Conservation (phyloP, 2,113 vertebrate species). For the Hippocampus guttulatus region DNA sequence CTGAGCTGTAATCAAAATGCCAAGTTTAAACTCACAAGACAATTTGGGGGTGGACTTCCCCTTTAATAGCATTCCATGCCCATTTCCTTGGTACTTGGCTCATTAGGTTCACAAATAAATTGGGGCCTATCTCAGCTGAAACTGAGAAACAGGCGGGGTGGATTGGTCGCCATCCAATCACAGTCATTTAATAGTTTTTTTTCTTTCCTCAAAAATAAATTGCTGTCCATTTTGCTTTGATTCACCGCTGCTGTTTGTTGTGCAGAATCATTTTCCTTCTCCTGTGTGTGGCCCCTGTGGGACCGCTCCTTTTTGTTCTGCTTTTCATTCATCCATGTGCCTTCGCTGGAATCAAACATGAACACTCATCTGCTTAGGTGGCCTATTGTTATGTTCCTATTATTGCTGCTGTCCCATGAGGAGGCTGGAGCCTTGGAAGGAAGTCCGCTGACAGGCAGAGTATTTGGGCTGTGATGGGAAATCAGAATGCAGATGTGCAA, state of each 20-base stretch:
- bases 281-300: conserved; percentile 4
- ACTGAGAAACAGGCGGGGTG: too few species aligned
- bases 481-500: conserved; percentile 5
- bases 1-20: too few species aligned
- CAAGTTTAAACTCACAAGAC: too few species aligned
- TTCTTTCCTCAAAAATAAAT: background rate
- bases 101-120: too few species aligned
- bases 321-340: background rate
- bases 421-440: conserved; percentile 7
- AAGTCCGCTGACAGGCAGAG: background rate
- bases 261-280: background rate
- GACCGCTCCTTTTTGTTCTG: background rate
- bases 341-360: background rate
- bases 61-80: too few species aligned
- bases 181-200: background rate
- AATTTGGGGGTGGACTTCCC: too few species aligned
- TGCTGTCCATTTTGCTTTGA: background rate
- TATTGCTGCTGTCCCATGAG: background rate
- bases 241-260: background rate
- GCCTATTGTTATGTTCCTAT: background rate
- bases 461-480: conserved; percentile 1
- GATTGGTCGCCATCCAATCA: too few species aligned
- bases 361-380: background rate
- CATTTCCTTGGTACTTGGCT: too few species aligned
- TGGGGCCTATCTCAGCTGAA: too few species aligned